phyloP scores from a whole-genome alignment of 2,113 vertebrate species.

The Forbesichthys agassizii region DNA sequence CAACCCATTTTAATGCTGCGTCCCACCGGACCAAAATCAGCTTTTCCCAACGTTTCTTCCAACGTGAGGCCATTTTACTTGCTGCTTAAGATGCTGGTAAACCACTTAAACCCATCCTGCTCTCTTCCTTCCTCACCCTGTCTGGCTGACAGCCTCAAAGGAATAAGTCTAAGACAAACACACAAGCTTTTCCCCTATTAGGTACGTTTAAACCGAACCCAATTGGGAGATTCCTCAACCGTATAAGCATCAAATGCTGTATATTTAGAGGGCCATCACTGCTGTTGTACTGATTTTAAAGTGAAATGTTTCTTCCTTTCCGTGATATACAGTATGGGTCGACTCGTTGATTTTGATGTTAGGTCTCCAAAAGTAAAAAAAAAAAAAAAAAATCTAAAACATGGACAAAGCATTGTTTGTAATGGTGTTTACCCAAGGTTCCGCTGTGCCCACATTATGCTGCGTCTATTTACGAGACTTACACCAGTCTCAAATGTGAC shows the following conservation, averaged over 20 bases:
- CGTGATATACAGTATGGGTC: too few relatives aligned
- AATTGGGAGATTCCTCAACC: constrained; percentile 10
- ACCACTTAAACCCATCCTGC: constrained; percentile 66
- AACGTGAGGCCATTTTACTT: constrained; percentile 66
- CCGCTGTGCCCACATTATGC: too few relatives aligned
- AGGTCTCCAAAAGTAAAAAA: too few relatives aligned
- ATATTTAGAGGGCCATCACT: constrained; percentile 1
- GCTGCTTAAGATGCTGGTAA: constrained; percentile 59
- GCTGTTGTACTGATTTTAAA: too few relatives aligned
- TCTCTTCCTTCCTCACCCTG: constrained; percentile 31
- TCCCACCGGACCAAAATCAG: constrained; percentile 65
- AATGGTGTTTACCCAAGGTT: too few relatives aligned
- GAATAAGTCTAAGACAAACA: constrained; percentile 44
- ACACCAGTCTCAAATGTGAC: too few relatives aligned
- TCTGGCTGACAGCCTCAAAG: constrained; percentile 29
- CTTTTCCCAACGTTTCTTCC: constrained; percentile 66
- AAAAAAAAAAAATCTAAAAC: too few relatives aligned
- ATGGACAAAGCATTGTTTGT: too few relatives aligned
- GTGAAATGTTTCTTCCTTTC: too few relatives aligned
- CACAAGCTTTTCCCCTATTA: constrained; percentile 43
- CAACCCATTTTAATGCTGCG: constrained; percentile 52
- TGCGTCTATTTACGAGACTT: too few relatives aligned
- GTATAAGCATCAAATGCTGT: constrained; percentile 8
- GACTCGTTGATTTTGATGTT: too few relatives aligned
- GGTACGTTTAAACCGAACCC: constrained; percentile 45